These are phyloP conservation scores for Amazonetta brasiliensis DNA, from an alignment of 2,797 vertebrate species.

Conservation along the genomic window DNA sequence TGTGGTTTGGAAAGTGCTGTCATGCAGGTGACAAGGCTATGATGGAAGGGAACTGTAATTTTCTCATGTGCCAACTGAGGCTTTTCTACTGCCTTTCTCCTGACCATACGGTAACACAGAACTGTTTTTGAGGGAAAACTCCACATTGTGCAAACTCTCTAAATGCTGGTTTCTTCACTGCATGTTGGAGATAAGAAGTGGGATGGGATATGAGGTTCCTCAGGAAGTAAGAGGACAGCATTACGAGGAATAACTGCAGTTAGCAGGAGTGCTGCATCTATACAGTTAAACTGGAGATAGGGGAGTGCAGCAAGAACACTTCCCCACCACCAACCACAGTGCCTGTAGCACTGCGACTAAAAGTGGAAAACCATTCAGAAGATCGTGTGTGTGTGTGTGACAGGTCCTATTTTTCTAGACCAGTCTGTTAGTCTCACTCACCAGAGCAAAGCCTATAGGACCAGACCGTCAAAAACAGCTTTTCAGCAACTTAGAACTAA, in stretches of 20 bases:
- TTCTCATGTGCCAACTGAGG: neutral
- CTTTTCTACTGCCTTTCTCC: neutral
- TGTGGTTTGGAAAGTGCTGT: neutral
- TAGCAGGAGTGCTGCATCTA: no score
- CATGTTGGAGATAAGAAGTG: neutral
- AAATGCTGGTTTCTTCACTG: neutral
- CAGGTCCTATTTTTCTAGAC: neutral
- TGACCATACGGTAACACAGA: neutral
- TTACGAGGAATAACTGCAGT: neutral
- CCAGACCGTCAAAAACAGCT: neutral
- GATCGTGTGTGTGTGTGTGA: neutral
- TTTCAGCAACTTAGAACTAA: neutral
- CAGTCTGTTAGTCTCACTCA: neutral
- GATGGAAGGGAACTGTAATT: neutral
- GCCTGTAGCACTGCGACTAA: neutral
- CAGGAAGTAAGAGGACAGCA: neutral
- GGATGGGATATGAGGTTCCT: neutral
- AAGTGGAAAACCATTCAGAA: neutral
- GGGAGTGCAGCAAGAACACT: neutral
- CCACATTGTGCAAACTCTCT: neutral
- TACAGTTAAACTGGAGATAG: neutral
- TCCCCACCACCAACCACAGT: neutral
- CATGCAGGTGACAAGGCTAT: neutral
- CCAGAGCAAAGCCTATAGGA: neutral
- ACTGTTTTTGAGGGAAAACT: neutral